Evolutionary conservation across 2,113 vertebrate species (phyloP), one percentile per base, ranked within the genome.

Genomic region (Danionella cerebrum): DNA sequence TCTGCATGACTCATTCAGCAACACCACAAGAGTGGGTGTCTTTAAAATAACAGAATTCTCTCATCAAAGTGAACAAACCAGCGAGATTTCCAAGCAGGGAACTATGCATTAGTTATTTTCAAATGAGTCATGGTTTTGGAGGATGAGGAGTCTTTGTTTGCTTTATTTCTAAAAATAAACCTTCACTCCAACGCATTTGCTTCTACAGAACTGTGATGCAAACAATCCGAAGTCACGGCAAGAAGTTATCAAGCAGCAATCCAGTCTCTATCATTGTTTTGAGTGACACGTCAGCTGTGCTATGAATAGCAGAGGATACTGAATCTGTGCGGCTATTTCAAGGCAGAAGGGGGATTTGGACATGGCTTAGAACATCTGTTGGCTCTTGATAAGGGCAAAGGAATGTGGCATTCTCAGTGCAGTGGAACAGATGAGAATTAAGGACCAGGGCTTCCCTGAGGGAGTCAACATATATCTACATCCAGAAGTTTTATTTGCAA

Each of bases 131-230:
- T 18, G 45, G 19, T 31, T 36, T 58, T 58, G 65, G 55, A 38
- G 4, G 19, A 41, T 39, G 29, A 39, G 33, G 14, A 35, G 38
- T 58, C 35, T 58, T 19, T 72, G 27, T 65, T 47, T 59, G 35
- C 38, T 27, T n/a, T 14, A 24, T 50, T 66, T 69, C 74, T 76
- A 73, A 70, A 72, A 72, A 76, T 76, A 70, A 59, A 21, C 9
- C 24, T 60, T 41, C 50, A 66, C 62, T 48, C 70, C 70, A 62
- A 72, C 66, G 54, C n/a, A 13, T 70, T 52, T 29, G 38, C 33
- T 69, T 45, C 54, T 53, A 47, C 29, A 39, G 18, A 27, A 14
- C 44, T n/a, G 41, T 52, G 12, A 53, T 60, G 38, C 22, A 31
- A 53, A 7, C 6, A 24, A 25, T 35, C 21, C 50, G 33, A 36